Base-by-base conservation (phyloP, 2,797 vertebrate species). In the Lagocephalus sceleratus region DNA sequence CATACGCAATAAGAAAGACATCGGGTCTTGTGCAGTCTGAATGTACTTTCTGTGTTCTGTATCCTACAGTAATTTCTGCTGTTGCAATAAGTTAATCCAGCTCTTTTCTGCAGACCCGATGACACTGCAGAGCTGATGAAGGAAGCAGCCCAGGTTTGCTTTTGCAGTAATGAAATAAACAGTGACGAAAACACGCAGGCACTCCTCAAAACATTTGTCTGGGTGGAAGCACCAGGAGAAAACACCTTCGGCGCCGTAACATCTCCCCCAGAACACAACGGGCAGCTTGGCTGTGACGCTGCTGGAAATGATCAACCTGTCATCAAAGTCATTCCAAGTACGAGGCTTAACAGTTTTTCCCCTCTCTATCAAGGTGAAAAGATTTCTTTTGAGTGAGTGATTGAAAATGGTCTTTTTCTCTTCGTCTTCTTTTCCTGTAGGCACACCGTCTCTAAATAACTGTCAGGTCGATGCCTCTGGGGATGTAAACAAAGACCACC, bases 171-270 rank as follows among this genome's bases (percentile, higher is more conserved):
- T 23, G 71, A 69, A 40, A 54, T 76, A 2, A 73, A 71, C 52
- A 54, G 57, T 8, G 71, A 55, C 9, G 88, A 89, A 22, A 76
- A 23, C 62, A 92, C 90, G 19, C 71, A 85, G 17, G 89, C 75
- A 3, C 87, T 91, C 21, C 87, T 92, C 39, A 80, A 86, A 65
- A 92, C 91, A 38, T 90, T 88, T 52, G 45, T 78, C 48, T 67
- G 83, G 79, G 86, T 90, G 40, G 87, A 88, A 43, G 70, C 72
- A 43, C 78, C 79, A 21, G 85, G 81, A 9, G 69, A 71, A 9
- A 69, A 69, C 23, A 53, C 66, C 19, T 67, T 51, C 59, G 68
- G 60, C 57, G 9, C 38, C 0, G 16, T 58, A n/a, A 22, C 49
- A 14, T 45, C 68, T 6, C 44, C 8, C 8, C 12, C 7, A 16